Evolutionary conservation across 2,888 invertebrate genomes (phyloP).

Genomic region (Hemaris fuciformis): DNA sequence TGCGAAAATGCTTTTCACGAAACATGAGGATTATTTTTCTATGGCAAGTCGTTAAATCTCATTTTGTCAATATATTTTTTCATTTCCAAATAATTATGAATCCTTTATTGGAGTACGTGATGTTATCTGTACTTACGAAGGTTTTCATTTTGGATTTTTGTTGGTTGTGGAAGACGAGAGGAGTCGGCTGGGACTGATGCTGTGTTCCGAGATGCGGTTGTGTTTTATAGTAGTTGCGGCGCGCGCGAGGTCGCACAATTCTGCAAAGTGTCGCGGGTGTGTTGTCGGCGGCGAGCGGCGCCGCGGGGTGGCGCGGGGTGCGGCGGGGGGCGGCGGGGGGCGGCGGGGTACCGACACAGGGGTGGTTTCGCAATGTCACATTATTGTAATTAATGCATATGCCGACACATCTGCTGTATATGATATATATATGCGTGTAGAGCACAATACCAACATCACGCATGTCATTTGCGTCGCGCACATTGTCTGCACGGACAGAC

Average conservation of each 20-base stretch:
- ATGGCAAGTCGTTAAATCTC: too few species aligned
- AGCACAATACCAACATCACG: neutral
- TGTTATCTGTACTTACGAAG: constrained; percentile 39
- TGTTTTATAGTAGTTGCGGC: constrained; percentile 29
- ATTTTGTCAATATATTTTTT: too few species aligned
- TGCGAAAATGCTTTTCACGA: neutral
- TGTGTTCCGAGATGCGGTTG: constrained; percentile 14
- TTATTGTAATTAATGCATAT: constrained; percentile 7
- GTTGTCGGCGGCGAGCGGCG: neutral
- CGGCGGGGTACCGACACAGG: neutral
- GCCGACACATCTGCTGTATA: neutral
- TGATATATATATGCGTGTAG: neutral
- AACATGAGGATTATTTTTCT: neutral
- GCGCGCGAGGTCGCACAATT: constrained; percentile 28
- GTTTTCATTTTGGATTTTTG: constrained; percentile 37
- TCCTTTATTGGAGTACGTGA: neutral
- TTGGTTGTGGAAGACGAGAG: constrained; percentile 19
- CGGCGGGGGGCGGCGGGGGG: neutral
- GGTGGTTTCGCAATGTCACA: constrained; percentile 1
- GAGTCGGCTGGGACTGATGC: constrained; percentile 27
- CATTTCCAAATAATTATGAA: neutral
- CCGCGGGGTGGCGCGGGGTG: neutral
- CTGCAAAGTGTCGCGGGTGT: constrained; percentile 24
- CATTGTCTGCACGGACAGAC: neutral
- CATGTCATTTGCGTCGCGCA: neutral